Evolutionary conservation across 2,888 invertebrate species (phyloP).

Genomic region (Balanococcus diminutus): DNA sequence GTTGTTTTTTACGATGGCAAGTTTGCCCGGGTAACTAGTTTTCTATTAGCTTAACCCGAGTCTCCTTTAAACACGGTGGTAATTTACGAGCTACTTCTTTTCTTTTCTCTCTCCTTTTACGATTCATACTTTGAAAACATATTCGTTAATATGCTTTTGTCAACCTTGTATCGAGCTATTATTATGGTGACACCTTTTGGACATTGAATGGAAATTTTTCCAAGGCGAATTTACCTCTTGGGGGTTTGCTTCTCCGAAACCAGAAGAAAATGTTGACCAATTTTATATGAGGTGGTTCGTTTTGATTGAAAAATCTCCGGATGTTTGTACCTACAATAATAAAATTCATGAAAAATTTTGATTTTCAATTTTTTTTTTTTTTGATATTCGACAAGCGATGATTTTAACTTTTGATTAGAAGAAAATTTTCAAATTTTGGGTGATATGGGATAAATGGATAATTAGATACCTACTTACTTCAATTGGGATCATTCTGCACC

Average conservation of each 20-base stretch:
- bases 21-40: slow-evolving; percentile 8
- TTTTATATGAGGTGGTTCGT: no score
- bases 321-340: no score
- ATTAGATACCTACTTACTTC: no score
- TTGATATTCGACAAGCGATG: no score
- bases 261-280: background rate
- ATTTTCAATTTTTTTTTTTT: no score
- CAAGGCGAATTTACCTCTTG: background rate
- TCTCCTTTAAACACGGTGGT: background rate
- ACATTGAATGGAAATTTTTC: background rate
- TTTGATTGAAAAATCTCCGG: no score
- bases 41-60: background rate
- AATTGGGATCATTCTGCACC: no score
- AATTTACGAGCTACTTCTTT: background rate
- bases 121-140: background rate
- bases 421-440: no score
- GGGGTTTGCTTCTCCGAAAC: background rate
- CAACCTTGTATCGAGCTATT: background rate
- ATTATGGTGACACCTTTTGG: background rate
- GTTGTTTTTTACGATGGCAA: slow-evolving; percentile 22
- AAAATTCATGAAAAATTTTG: no score
- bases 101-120: background rate
- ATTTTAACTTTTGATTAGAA: no score
- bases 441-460: no score
- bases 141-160: slow-evolving; percentile 8